Percentiles rank a stretch among this genome's conserved stretches.
Evolutionary conservation across 2,888 invertebrate species (phyloP).

Genomic region (Allophyes oxyacanthae): DNA sequence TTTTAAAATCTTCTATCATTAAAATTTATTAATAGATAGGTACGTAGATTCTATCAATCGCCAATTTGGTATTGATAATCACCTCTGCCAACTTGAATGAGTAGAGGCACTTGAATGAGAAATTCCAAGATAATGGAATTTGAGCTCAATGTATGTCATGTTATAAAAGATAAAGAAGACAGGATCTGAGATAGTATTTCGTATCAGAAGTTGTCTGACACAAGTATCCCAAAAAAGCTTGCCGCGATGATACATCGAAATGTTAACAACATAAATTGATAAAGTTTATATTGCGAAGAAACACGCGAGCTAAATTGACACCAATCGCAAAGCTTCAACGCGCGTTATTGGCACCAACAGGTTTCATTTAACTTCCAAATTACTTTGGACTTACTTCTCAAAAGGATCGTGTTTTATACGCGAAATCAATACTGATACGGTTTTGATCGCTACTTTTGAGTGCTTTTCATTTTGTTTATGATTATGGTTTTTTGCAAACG

Average conservation of each 20-base stretch:
- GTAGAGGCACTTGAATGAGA: too few species aligned
- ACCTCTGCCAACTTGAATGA: too few species aligned
- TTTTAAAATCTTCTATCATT: too few species aligned
- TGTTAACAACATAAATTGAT: constrained; percentile 45
- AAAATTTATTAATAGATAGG: too few species aligned
- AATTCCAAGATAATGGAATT: too few species aligned
- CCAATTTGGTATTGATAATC: too few species aligned
- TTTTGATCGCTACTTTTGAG: neutral
- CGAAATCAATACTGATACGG: constrained; percentile 6
- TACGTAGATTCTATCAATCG: too few species aligned
- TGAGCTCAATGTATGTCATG: too few species aligned
- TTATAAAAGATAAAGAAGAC: too few species aligned
- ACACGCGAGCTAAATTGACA: constrained; percentile 46
- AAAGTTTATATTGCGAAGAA: constrained; percentile 41
- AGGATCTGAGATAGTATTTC: too few species aligned
- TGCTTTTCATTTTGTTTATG: neutral
- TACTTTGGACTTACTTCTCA: constrained; percentile 19
- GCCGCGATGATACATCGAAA: constrained; percentile 26
- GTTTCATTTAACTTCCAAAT: constrained; percentile 31
- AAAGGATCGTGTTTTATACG: constrained; percentile 4
- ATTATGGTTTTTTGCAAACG: neutral
- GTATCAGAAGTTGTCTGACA: constrained; percentile 4
- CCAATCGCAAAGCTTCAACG: constrained; percentile 16
- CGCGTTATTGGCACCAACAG: constrained; percentile 10
- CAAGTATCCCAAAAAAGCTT: constrained; percentile 3